Evolutionary conservation across 2,888 invertebrate species (phyloP).

Genomic region (Drosophila greeni): DNA sequence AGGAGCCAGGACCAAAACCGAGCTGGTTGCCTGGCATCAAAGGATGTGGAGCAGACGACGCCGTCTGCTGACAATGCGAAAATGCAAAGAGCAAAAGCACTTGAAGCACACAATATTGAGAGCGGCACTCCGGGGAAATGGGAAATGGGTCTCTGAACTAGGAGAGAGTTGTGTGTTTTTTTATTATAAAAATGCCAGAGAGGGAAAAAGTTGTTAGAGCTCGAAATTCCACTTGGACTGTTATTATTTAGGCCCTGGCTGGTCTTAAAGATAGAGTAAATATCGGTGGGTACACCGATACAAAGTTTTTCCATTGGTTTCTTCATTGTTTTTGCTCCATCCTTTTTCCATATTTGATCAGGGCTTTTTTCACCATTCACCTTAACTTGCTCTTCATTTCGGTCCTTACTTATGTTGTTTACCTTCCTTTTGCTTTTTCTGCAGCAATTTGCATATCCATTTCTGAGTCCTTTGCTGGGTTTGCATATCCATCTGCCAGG

Average conservation of each 20-base stretch:
- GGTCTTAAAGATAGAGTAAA: neutral
- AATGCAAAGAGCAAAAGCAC: constrained; percentile 69
- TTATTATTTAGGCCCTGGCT: constrained; percentile 13
- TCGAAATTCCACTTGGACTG: constrained; percentile 13
- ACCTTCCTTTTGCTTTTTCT: constrained; percentile 19
- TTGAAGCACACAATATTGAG: constrained; percentile 55
- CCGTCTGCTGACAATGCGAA: constrained; percentile 73
- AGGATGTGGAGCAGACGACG: constrained; percentile 53
- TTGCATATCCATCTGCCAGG: constrained; percentile 25
- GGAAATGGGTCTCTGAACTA: constrained; percentile 12
- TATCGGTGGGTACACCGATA: neutral
- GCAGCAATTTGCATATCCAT: constrained; percentile 38
- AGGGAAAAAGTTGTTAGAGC: constrained; percentile 28
- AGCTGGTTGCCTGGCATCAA: constrained; percentile 61
- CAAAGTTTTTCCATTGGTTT: neutral
- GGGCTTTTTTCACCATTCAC: constrained; percentile 21
- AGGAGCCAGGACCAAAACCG: constrained; percentile 33
- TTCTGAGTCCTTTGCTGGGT: constrained; percentile 29
- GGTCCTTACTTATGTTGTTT: constrained; percentile 20
- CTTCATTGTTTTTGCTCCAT: neutral
- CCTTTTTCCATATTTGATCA: constrained; percentile 32
- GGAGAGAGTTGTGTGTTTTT: constrained; percentile 25
- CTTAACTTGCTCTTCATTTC: constrained; percentile 28
- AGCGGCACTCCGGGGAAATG: constrained; percentile 13
- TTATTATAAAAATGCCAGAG: constrained; percentile 12